Conservation (phyloP, 2,113 vertebrate species). For the Manacus vitellinus region DNA sequence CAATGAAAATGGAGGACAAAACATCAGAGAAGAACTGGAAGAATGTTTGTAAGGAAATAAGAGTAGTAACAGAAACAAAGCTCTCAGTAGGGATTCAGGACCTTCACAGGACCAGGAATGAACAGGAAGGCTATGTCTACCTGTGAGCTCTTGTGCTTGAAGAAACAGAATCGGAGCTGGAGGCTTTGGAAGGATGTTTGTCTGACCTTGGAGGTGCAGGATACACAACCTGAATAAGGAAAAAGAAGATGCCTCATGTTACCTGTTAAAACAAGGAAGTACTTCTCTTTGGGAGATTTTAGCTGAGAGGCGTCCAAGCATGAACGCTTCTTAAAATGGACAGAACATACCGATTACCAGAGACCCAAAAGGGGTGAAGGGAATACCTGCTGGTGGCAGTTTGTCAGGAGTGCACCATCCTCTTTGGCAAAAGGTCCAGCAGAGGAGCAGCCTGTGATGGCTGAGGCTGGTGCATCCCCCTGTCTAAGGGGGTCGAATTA, state of each 20-base stretch:
- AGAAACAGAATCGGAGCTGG: not conserved
- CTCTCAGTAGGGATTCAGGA: not conserved
- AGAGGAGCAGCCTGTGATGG: not conserved
- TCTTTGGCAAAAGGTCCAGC: not conserved
- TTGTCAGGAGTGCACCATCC: not conserved
- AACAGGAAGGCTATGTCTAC: not conserved
- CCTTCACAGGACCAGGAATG: not conserved
- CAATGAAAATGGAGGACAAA: not conserved
- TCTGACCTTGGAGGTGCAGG: not conserved
- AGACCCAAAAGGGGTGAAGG: not conserved
- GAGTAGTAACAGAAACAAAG: not conserved
- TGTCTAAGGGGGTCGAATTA: not conserved
- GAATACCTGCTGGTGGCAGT: not conserved
- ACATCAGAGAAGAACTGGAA: not conserved
- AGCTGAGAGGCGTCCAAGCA: not conserved
- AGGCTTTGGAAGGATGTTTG: not conserved
- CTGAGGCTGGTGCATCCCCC: rapidly evolving
- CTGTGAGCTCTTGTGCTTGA: not conserved
- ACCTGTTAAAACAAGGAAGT: not conserved
- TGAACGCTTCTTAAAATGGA: not conserved
- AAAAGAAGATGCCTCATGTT: not conserved
- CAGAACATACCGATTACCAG: not conserved
- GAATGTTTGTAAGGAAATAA: not conserved
- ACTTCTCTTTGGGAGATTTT: not conserved
- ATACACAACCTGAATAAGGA: not conserved